Percentiles rank a stretch among this genome's conserved stretches.
phyloP scores from a whole-genome alignment of 2,113 vertebrate species.

The Rhegmatorhina hoffmannsi region DNA sequence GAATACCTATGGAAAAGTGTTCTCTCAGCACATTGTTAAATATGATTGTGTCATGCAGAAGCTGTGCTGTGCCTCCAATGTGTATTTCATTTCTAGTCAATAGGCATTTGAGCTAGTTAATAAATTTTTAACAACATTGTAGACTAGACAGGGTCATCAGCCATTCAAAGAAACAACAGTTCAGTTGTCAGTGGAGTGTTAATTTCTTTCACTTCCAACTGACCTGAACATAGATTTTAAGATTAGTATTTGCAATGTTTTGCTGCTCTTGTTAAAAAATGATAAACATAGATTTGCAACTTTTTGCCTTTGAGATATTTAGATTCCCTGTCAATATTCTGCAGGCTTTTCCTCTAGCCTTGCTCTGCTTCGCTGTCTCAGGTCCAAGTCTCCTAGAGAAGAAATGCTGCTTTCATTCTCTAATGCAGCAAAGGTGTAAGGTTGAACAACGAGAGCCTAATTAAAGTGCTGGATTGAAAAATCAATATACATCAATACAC shows the following conservation, averaged over 20 bases:
- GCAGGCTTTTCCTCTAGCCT: background rate
- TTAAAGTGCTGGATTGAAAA: conserved; percentile 59
- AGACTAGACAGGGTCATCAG: conserved; percentile 80
- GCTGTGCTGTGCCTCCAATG: conserved; percentile 71
- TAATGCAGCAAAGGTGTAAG: conserved; percentile 46
- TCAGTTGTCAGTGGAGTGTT: conserved; percentile 69
- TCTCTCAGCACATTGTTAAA: conserved; percentile 82
- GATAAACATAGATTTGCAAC: conserved; percentile 45
- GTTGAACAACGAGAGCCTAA: conserved; percentile 70
- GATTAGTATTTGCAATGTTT: conserved; percentile 48
- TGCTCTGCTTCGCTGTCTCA: background rate
- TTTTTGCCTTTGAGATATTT: conserved; percentile 61
- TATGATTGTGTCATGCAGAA: conserved; percentile 75
- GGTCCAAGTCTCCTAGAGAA: conserved; percentile 13
- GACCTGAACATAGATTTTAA: conserved; percentile 77
- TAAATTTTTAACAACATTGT: conserved; percentile 83
- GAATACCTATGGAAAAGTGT: conserved; percentile 65
- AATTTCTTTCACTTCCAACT: conserved; percentile 68
- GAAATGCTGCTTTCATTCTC: conserved; percentile 19
- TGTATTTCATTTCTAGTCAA: conserved; percentile 84
- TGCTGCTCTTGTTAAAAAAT: conserved; percentile 53
- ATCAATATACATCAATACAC: conserved; percentile 63
- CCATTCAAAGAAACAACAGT: conserved; percentile 80
- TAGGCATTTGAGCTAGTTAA: conserved; percentile 83
- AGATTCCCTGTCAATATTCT: conserved; percentile 65